Evolutionary conservation across 2,888 invertebrate genomes (phyloP).

Genomic region (Panzeria rudis): DNA sequence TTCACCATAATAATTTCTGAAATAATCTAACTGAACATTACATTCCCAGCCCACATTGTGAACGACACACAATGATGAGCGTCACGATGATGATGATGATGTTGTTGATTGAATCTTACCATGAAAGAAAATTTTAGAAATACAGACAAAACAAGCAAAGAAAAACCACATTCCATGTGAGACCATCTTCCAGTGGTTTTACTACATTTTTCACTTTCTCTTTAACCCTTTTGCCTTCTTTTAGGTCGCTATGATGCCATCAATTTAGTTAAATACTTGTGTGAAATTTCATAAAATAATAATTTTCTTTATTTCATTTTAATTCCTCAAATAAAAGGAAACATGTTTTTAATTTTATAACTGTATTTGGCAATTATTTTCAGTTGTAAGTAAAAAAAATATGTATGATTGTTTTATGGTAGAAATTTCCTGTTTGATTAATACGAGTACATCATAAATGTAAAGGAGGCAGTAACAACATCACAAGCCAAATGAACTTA

Average conservation of each 20-base stretch:
- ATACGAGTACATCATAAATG: no score
- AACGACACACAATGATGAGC: slow-evolving; percentile 3
- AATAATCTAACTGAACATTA: slow-evolving; percentile 58
- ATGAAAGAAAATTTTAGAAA: not conserved
- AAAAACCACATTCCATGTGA: slow-evolving; percentile 47
- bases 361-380: not conserved
- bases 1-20: slow-evolving; percentile 44
- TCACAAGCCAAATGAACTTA: no score
- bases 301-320: not conserved
- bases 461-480: no score
- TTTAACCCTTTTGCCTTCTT: slow-evolving; percentile 49
- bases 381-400: no score
- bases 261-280: slow-evolving; percentile 3
- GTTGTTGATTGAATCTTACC: slow-evolving; percentile 17
- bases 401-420: not conserved
- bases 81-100: slow-evolving; percentile 28
- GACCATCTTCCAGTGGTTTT: slow-evolving; percentile 8
- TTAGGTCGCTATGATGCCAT: slow-evolving; percentile 17
- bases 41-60: slow-evolving; percentile 60
- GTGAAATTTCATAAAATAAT: slow-evolving; percentile 19
- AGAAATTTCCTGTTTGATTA: not conserved
- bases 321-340: not conserved
- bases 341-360: not conserved
- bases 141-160: not conserved
- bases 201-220: slow-evolving; percentile 62